phyloP scores from a whole-genome alignment of 2,113 vertebrate genomes.

The Carettochelys insculpta region DNA sequence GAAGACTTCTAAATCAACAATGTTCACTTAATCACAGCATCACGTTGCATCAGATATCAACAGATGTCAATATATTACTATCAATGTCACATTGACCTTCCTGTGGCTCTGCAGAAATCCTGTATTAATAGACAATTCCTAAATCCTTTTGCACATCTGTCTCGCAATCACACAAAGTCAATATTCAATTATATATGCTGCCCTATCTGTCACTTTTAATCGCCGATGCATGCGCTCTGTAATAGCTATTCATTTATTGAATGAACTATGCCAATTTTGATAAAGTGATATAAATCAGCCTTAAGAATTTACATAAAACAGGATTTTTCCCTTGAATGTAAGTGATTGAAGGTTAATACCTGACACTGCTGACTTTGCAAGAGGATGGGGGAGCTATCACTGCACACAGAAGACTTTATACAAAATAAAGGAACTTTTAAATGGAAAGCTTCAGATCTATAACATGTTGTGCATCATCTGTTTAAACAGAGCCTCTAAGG shows the following conservation, averaged over 20 bases:
- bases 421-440: neutral
- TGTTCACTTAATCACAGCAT: constrained; percentile 13
- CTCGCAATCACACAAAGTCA: constrained; percentile 49
- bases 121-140: constrained; percentile 39
- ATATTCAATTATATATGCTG: constrained; percentile 34
- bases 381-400: neutral
- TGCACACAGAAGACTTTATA: neutral
- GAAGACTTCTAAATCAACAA: neutral
- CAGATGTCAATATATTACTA: neutral
- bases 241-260: constrained; percentile 33
- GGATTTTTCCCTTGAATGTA: constrained; percentile 10
- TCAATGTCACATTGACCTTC: constrained; percentile 39
- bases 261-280: constrained; percentile 11
- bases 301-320: constrained; percentile 26
- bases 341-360: neutral
- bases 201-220: constrained; percentile 35
- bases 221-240: neutral
- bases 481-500: neutral
- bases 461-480: neutral
- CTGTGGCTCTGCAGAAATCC: constrained; percentile 15
- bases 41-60: constrained; percentile 15
- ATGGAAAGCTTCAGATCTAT: neutral
- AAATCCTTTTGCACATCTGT: constrained; percentile 8
- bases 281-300: neutral
- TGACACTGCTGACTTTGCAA: neutral